Base-by-base conservation (phyloP, 2,888 invertebrate genomes). In the Monoplex corrugatus region DNA sequence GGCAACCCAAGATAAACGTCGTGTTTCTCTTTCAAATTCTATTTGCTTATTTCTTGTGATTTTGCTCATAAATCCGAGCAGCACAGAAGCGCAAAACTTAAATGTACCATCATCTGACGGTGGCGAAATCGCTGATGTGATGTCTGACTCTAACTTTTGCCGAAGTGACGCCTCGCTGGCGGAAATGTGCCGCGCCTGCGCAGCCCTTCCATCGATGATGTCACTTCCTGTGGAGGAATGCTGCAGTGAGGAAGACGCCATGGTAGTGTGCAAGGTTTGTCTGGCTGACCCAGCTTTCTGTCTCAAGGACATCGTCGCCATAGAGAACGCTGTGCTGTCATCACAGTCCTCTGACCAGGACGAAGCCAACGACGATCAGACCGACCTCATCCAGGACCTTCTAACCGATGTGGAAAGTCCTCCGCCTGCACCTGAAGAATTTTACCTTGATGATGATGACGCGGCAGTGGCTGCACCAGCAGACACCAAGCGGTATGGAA, bases 141-240 rank as follows among this genome's bases (percentile, higher is more conserved):
- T n/a, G 5, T 10, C 85, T 23, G 63, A 28, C 5, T 2, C 38
- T 28, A 40, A 45, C 23, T 2, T 63, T 1, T 86, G 86, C 86
- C 10, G n/a, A n/a, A 44, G n/a, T 2, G 86, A 86, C 50, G 43
- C 63, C 16, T 10, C 32, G 1, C 10, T 38, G 1, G 86, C 86
- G 5, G n/a, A 40, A 5, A 8, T 68, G 86, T 86, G 86, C 35
- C 1, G 86, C 68, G 86, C 86, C 43, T 86, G 86, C 68, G 86
- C 86, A 63, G 68, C 40, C n/a, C 40, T 86, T n/a, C 86, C 86
- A 5, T 16, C 6, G 43, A 35, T n/a, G 57, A 43, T 86, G 68
- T 86, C 68, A 68, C 68, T 86, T 86, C 86, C 86, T 0, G n/a
- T 68, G 13, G 86, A 86, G 68, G 6, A 40, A n/a, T 86, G 86